phyloP scores from a whole-genome alignment of 2,888 invertebrate genomes.

The Cataglyphis cursor region DNA sequence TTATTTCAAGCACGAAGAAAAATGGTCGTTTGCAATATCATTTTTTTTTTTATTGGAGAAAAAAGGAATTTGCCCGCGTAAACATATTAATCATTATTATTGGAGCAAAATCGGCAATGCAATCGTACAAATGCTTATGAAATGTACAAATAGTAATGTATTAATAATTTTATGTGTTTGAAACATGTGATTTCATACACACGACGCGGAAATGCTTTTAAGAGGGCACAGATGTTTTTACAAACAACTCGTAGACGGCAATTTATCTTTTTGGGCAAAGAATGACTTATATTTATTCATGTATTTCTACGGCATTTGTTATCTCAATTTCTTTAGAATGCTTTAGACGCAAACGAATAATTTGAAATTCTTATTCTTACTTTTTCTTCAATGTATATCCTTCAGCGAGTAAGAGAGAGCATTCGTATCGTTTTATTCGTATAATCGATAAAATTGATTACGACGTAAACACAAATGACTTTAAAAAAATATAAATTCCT shows the following conservation, averaged over 20 bases:
- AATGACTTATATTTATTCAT: neutral
- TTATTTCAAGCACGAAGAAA: too few species aligned
- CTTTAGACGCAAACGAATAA: neutral
- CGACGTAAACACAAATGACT: neutral
- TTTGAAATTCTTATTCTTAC: neutral
- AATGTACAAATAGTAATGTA: neutral
- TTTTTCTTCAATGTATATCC: neutral
- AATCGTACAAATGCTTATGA: neutral
- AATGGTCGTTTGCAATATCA: neutral
- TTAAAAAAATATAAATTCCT: neutral
- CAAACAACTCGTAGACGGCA: neutral
- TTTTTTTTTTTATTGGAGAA: neutral
- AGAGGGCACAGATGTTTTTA: neutral
- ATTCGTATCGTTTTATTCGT: neutral
- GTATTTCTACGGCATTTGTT: neutral
- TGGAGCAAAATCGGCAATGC: neutral
- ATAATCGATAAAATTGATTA: neutral
- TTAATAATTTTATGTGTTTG: neutral
- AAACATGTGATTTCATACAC: neutral
- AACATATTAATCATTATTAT: neutral
- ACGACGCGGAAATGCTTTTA: slow-evolving; percentile 1
- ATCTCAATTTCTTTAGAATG: neutral
- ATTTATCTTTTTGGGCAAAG: neutral
- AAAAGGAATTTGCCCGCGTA: neutral
- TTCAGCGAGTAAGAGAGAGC: neutral